Evolutionary conservation across 2,888 invertebrate species (phyloP).

Genomic region (Harpalus rubripes): DNA sequence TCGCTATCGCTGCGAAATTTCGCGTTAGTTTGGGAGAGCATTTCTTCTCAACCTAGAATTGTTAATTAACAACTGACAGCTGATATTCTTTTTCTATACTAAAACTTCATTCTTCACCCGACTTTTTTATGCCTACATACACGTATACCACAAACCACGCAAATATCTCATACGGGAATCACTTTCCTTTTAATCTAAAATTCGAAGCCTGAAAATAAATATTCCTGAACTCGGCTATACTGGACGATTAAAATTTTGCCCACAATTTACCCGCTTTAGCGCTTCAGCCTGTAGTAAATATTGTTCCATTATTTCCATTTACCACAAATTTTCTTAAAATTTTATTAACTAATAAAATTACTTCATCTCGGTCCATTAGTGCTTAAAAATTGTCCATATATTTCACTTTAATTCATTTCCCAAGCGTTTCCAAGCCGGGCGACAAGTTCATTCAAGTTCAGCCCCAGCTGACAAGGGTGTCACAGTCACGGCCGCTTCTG

Average conservation of each 20-base stretch:
- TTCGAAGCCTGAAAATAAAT: not conserved
- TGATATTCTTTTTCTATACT: too few species aligned
- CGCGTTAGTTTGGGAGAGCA: too few species aligned
- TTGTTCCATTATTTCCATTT: not conserved
- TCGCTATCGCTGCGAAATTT: too few species aligned
- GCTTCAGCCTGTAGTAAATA: not conserved
- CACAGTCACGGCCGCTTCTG: not conserved
- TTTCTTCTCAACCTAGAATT: too few species aligned
- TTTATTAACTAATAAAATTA: conserved; percentile 26
- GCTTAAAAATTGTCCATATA: conserved; percentile 57
- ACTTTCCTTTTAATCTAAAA: not conserved
- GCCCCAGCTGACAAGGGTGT: not conserved
- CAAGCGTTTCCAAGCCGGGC: not conserved
- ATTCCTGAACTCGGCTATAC: not conserved
- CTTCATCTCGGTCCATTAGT: conserved; percentile 47
- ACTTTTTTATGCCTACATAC: too few species aligned
- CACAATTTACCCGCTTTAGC: not conserved
- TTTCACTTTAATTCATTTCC: conserved; percentile 59
- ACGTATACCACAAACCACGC: too few species aligned
- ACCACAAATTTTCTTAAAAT: conserved; percentile 42
- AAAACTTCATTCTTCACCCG: too few species aligned
- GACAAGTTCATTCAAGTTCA: not conserved
- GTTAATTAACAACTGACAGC: too few species aligned
- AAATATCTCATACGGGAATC: too few species aligned
- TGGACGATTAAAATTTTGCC: not conserved